Conservation (phyloP, 2,888 invertebrate species). For the Synanthedon tipuliformis region DNA sequence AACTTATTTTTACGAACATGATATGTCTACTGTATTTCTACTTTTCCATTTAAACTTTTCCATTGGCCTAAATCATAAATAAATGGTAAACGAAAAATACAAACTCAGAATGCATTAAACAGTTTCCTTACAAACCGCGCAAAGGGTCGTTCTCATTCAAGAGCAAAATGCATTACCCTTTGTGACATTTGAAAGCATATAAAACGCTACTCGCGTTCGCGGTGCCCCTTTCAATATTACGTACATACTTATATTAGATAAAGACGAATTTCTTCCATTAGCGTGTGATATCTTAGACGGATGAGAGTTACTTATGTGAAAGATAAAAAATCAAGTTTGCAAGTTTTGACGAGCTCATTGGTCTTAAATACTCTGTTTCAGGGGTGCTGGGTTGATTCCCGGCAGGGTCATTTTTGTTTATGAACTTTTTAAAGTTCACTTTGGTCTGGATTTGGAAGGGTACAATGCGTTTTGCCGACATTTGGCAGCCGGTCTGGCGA, state of each 20-base stretch:
- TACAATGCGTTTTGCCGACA: no score
- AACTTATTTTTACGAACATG: no score
- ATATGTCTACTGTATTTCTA: no score
- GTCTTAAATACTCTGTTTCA: no score
- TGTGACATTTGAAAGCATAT: slow-evolving; percentile 6
- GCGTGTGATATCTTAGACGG: not conserved
- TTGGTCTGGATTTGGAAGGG: no score
- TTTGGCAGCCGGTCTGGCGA: no score
- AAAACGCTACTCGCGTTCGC: not conserved
- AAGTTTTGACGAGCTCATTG: no score
- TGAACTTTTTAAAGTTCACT: no score
- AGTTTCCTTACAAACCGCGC: not conserved
- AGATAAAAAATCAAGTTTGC: no score
- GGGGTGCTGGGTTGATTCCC: no score
- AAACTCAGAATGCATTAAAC: not conserved
- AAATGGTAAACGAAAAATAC: not conserved
- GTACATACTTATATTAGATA: not conserved
- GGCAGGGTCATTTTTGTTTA: no score
- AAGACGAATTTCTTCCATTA: not conserved
- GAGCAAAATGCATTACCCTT: slow-evolving; percentile 9
- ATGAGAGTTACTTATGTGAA: not conserved
- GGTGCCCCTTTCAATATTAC: not conserved
- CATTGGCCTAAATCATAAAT: not conserved
- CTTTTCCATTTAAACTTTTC: no score
- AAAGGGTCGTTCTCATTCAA: slow-evolving; percentile 7